Conservation (phyloP, 2,888 invertebrate species). For the Limenitis camilla region DNA sequence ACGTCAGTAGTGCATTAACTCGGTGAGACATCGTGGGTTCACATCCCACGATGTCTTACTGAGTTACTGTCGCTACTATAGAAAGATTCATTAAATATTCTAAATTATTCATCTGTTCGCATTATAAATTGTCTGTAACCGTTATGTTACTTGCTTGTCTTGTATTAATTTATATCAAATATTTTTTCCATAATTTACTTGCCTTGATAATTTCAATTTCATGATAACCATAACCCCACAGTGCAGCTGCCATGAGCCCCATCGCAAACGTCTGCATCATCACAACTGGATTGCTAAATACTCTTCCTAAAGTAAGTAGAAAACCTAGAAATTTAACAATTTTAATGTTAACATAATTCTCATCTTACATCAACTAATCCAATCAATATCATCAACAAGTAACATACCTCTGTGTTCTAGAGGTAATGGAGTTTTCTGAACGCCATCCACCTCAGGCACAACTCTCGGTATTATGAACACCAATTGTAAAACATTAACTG, state of each 20-base stretch:
- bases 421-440: constrained; percentile 5
- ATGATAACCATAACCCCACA: constrained; percentile 27
- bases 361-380: too few species aligned
- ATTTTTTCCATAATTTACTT: constrained; percentile 5
- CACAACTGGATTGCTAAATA: constrained; percentile 23
- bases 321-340: too few species aligned
- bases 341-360: too few species aligned
- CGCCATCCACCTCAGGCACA: constrained; percentile 11
- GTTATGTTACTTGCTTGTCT: background rate
- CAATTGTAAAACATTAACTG: constrained; percentile 14
- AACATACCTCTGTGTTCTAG: constrained; percentile 14
- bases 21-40: too few species aligned
- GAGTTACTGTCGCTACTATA: too few species aligned
- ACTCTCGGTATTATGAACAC: constrained; percentile 14
- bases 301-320: constrained; percentile 20
- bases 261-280: constrained; percentile 24
- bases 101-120: too few species aligned
- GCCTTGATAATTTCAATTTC: constrained; percentile 25
- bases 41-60: too few species aligned
- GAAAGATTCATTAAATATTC: too few species aligned
- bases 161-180: background rate
- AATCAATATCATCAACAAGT: too few species aligned
- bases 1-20: too few species aligned
- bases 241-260: constrained; percentile 23
- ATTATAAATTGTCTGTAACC: background rate